A percentile compares a stretch with the other conserved stretches of the same genome.
Conservation (phyloP, 1,140 invertebrate species). For the Trichoplusia ni region DNA sequence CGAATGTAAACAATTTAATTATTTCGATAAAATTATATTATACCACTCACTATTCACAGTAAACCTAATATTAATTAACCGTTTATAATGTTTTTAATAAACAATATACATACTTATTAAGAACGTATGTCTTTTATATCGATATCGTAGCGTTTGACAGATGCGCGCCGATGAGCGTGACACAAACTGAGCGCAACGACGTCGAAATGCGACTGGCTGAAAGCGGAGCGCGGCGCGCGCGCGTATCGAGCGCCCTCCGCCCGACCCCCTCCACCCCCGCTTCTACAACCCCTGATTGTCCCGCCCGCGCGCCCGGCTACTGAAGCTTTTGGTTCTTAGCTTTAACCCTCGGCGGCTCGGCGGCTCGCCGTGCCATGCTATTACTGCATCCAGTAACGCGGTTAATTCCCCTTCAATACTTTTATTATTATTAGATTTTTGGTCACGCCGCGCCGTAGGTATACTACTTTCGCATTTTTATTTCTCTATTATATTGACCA, state of each 20-base stretch:
- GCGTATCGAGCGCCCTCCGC: constrained; percentile 71
- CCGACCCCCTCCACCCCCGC: constrained; percentile 57
- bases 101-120: constrained; percentile 63
- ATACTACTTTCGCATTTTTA: too few relatives aligned
- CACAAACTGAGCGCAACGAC: constrained; percentile 53
- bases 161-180: constrained; percentile 47
- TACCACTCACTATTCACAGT: constrained; percentile 15
- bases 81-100: constrained; percentile 1
- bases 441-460: too few relatives aligned
- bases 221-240: constrained; percentile 64
- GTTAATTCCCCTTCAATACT: constrained; percentile 11
- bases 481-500: too few relatives aligned
- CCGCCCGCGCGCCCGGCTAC: constrained; percentile 52
- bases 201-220: constrained; percentile 68
- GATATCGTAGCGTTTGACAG: constrained; percentile 69
- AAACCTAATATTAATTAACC: constrained; percentile 7
- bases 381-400: constrained; percentile 6
- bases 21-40: constrained; percentile 6
- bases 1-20: constrained; percentile 50
- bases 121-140: constrained; percentile 49
- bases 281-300: constrained; percentile 56
- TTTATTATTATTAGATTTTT: not conserved
- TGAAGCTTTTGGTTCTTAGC: constrained; percentile 40
- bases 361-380: constrained; percentile 2
- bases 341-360: constrained; percentile 28